Evolutionary conservation across 1,140 invertebrate species (phyloP).

Genomic region (Meloidogyne hapla): DNA sequence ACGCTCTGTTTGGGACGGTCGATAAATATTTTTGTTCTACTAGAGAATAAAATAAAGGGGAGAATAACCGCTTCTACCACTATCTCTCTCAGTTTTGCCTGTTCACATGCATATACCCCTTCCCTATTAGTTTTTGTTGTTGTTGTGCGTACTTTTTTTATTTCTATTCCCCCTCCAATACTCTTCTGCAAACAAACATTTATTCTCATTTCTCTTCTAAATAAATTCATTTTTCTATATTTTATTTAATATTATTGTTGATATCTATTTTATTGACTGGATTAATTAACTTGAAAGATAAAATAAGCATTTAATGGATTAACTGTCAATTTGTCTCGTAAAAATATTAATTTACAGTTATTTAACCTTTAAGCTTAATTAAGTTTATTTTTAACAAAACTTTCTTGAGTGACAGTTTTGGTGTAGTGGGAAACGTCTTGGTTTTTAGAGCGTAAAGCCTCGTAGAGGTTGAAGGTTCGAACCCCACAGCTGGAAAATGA

Average conservation of each 20-base stretch:
- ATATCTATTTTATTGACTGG: background rate
- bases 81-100: background rate
- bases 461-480: background rate
- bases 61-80: background rate
- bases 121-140: background rate
- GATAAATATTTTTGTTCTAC: background rate
- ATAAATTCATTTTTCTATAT: background rate
- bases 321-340: background rate
- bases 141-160: background rate
- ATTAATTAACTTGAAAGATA: background rate
- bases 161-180: background rate
- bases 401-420: background rate
- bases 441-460: background rate
- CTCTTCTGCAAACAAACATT: constrained; percentile 2
- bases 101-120: background rate
- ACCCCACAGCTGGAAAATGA: no score
- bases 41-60: no score
- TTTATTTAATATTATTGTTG: no score
- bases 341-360: no score
- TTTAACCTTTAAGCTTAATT: no score
- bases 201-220: background rate
- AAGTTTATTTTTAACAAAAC: no score
- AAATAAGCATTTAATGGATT: background rate
- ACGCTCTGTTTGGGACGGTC: background rate
- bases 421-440: background rate